A percentile compares a stretch with the other conserved stretches of the same genome.
phyloP scores from a whole-genome alignment of 2,113 vertebrate species.

The Piaya cayana region DNA sequence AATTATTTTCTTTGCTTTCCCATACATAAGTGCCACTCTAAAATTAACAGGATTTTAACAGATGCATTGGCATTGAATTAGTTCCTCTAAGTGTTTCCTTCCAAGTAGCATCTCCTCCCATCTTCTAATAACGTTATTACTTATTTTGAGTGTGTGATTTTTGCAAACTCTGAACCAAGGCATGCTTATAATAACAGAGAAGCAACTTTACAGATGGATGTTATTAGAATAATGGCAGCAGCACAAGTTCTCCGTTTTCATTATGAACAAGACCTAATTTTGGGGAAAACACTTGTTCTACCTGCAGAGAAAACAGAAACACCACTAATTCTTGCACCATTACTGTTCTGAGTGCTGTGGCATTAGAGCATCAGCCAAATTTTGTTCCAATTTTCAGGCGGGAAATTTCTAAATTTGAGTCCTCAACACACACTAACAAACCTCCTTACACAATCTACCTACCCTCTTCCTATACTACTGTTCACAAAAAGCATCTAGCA shows the following conservation, averaged over 20 bases:
- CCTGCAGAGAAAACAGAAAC: not conserved
- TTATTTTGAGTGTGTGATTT: constrained; percentile 32
- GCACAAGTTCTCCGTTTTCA: not conserved
- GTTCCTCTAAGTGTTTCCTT: not conserved
- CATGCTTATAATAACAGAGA: not conserved
- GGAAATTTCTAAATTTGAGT: not conserved
- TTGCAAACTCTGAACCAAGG: not conserved
- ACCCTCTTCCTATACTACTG: not conserved
- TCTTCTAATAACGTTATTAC: constrained; percentile 32
- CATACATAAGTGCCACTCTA: not conserved
- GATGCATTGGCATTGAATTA: not conserved
- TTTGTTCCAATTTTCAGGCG: not conserved
- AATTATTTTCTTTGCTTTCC: not conserved
- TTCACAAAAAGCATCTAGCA: not conserved
- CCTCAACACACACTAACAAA: not conserved
- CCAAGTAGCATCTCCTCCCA: not conserved
- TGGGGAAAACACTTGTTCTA: not conserved
- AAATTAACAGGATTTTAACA: constrained; percentile 23
- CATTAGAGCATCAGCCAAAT: not conserved
- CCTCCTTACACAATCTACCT: not conserved
- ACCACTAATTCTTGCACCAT: not conserved
- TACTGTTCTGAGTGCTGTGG: not conserved
- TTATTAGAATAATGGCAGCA: not conserved
- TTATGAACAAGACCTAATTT: not conserved
- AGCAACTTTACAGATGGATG: not conserved